Conservation (phyloP, 2,113 vertebrate genomes). For the Pteronura brasiliensis region DNA sequence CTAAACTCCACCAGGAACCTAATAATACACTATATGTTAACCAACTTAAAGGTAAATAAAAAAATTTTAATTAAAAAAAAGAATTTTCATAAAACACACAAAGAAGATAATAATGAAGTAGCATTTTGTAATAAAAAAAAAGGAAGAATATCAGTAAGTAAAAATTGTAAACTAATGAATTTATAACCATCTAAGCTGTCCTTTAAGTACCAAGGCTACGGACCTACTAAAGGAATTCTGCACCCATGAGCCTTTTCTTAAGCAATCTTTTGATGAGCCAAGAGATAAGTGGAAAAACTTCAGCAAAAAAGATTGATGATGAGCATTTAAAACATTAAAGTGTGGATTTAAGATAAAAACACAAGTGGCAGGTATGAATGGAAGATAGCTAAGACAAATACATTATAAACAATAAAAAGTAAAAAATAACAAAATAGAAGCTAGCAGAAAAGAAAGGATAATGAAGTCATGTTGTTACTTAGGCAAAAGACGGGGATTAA, state of each 20-base stretch:
- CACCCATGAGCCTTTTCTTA: not conserved
- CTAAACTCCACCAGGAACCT: not conserved
- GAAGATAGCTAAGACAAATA: not conserved
- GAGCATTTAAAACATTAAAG: not conserved
- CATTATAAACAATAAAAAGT: not conserved
- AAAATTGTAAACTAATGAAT: not conserved
- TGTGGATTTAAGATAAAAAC: not conserved
- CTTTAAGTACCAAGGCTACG: not conserved
- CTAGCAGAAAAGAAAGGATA: not conserved
- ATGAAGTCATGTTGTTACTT: not conserved
- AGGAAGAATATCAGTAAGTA: not conserved
- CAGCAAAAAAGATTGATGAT: not conserved
- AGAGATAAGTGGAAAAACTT: not conserved
- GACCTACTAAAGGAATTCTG: not conserved
- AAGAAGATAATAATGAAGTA: not conserved
- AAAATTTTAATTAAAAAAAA: not conserved
- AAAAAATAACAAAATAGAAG: not conserved
- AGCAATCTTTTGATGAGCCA: not conserved
- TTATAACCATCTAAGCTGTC: not conserved
- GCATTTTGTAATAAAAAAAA: not conserved
- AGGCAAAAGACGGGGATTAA: not conserved
- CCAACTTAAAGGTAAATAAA: not conserved
- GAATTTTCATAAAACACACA: not conserved
- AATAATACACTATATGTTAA: not conserved
- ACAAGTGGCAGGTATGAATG: not conserved